Conservation (phyloP, 1,140 invertebrate genomes). For the Drosophila nasuta region DNA sequence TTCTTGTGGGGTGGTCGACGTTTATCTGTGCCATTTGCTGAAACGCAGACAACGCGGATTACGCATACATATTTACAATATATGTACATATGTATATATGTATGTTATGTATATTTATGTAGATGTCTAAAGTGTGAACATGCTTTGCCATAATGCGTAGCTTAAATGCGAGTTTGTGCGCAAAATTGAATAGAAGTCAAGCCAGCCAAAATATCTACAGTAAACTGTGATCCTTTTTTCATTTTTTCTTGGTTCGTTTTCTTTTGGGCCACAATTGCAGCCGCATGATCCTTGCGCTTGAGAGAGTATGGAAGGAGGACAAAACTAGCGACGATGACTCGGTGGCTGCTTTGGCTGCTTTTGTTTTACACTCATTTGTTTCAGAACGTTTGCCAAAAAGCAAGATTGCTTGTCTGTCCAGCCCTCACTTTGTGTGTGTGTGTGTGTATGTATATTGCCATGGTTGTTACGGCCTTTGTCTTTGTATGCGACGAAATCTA, state of each 20-base stretch:
- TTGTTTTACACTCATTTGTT: slow-evolving; percentile 69
- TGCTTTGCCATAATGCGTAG: slow-evolving; percentile 2
- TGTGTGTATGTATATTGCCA: slow-evolving; percentile 11
- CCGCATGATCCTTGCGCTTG: slow-evolving; percentile 1
- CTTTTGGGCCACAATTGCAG: background rate
- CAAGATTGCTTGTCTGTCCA: slow-evolving; percentile 8
- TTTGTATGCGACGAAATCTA: slow-evolving; percentile 62
- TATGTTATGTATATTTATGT: background rate
- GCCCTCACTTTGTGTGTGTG: background rate
- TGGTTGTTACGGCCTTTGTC: slow-evolving; percentile 18
- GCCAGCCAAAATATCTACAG: background rate
- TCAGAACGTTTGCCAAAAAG: slow-evolving; percentile 62
- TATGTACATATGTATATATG: background rate
- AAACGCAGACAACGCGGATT: slow-evolving; percentile 45
- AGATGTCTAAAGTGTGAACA: slow-evolving; percentile 2
- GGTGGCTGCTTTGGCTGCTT: background rate
- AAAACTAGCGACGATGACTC: background rate
- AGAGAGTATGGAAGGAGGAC: too few species aligned
- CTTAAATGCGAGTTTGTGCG: background rate
- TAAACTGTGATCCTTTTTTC: background rate
- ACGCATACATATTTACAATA: slow-evolving; percentile 7
- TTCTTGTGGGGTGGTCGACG: slow-evolving; percentile 7
- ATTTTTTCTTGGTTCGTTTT: too few species aligned
- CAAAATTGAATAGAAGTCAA: background rate
- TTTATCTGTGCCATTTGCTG: slow-evolving; percentile 58